Conservation (phyloP, 2,113 vertebrate species). For the Colaptes auratus region DNA sequence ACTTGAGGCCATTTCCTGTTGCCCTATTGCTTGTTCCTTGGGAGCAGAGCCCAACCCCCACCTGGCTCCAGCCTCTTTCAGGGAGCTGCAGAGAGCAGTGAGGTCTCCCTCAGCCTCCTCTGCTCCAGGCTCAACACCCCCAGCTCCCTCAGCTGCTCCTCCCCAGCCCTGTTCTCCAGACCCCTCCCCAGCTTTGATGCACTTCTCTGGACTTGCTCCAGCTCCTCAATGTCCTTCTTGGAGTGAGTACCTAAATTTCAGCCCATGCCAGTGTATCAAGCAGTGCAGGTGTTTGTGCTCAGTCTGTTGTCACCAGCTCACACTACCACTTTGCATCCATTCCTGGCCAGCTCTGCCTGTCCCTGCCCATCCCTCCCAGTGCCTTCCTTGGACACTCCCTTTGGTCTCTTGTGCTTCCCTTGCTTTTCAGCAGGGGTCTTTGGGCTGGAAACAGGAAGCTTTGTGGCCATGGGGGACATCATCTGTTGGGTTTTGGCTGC, state of each 20-base stretch:
- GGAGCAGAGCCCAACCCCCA: no score
- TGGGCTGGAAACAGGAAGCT: neutral
- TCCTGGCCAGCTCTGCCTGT: neutral
- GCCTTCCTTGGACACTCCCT: neutral
- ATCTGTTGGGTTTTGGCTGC: neutral
- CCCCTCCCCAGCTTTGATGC: no score
- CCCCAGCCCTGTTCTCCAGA: no score
- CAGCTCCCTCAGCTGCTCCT: no score
- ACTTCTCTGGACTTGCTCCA: no score
- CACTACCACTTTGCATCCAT: neutral
- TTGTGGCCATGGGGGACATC: fast-evolving
- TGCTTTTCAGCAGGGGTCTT: neutral
- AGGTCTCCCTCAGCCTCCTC: no score
- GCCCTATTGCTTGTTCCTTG: no score
- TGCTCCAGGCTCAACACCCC: no score
- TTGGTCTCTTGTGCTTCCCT: neutral
- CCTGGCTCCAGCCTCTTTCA: no score
- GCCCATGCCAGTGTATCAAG: fast-evolving
- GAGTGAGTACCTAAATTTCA: neutral
- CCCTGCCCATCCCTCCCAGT: neutral
- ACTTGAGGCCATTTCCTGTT: no score
- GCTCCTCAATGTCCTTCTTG: no score
- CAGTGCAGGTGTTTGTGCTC: neutral
- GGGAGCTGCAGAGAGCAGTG: no score
- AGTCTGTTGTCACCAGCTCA: neutral